phyloP scores from a whole-genome alignment of 2,888 invertebrate genomes.

The Allygus modestus region DNA sequence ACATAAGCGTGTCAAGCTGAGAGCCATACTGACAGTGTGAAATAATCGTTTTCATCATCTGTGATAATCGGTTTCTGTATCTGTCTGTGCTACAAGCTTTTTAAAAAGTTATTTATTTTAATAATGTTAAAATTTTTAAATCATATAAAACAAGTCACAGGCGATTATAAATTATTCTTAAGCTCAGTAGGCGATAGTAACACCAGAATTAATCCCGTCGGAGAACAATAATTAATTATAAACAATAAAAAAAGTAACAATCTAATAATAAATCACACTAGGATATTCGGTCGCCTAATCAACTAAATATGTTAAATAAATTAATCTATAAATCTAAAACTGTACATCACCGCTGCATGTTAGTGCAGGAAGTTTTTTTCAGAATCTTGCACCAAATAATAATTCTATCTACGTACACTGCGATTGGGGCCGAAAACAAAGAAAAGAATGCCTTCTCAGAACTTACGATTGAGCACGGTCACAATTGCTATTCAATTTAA shows the following conservation, averaged over 20 bases:
- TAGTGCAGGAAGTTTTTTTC: constrained; percentile 26
- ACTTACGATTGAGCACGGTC: not conserved
- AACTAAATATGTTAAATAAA: constrained; percentile 51
- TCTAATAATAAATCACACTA: constrained; percentile 59
- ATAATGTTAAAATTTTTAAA: constrained; percentile 50
- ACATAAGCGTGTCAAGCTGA: constrained; percentile 42
- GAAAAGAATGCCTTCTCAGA: constrained; percentile 55
- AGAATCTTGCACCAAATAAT: constrained; percentile 16
- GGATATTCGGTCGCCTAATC: constrained; percentile 53
- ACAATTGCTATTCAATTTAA: not conserved
- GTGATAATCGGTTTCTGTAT: not conserved
- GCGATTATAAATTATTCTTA: constrained; percentile 30
- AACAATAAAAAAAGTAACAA: constrained; percentile 58
- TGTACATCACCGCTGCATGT: constrained; percentile 48
- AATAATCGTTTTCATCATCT: not conserved
- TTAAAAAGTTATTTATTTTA: constrained; percentile 15
- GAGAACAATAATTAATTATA: constrained; percentile 55
- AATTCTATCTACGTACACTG: constrained; percentile 19
- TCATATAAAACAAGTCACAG: constrained; percentile 53
- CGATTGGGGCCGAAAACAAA: not conserved
- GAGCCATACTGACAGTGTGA: constrained; percentile 5
- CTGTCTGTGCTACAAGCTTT: constrained; percentile 48
- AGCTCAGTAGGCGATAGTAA: constrained; percentile 49
- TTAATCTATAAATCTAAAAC: constrained; percentile 54
- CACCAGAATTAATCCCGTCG: constrained; percentile 23